Conservation (phyloP, 2,888 invertebrate species). For the Leptogaster cylindrica region DNA sequence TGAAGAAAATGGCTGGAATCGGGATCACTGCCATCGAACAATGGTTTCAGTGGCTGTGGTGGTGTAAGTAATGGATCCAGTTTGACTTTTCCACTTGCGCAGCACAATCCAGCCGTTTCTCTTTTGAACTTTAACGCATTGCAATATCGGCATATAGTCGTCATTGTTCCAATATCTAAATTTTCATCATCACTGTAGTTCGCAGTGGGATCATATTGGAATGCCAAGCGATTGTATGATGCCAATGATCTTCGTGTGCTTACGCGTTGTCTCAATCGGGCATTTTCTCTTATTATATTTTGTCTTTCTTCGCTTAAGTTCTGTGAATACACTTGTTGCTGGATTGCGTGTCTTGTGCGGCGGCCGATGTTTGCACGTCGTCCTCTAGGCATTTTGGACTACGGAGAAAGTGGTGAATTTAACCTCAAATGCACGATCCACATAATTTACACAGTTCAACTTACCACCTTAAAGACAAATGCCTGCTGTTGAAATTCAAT, state of each 20-base stretch:
- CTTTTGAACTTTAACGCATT: no score
- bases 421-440: constrained; percentile 43
- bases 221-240: constrained; percentile 42
- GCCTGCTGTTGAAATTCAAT: constrained; percentile 41
- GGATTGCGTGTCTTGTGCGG: constrained; percentile 46
- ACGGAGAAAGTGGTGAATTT: constrained; percentile 40
- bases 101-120: no score
- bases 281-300: constrained; percentile 45
- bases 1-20: no score
- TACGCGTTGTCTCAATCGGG: constrained; percentile 46
- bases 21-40: no score
- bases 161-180: no score
- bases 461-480: constrained; percentile 25
- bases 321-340: constrained; percentile 45
- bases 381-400: constrained; percentile 42
- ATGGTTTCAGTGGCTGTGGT: no score
- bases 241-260: constrained; percentile 45
- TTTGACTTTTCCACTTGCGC: no score
- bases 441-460: constrained; percentile 41
- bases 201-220: not conserved
- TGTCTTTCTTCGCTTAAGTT: constrained; percentile 42
- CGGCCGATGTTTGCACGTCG: constrained; percentile 45
- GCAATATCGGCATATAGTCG: no score
- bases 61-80: no score
- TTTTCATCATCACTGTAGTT: constrained; percentile 3